Conservation (phyloP, 2,797 vertebrate genomes). For the Sebastes nivosus region DNA sequence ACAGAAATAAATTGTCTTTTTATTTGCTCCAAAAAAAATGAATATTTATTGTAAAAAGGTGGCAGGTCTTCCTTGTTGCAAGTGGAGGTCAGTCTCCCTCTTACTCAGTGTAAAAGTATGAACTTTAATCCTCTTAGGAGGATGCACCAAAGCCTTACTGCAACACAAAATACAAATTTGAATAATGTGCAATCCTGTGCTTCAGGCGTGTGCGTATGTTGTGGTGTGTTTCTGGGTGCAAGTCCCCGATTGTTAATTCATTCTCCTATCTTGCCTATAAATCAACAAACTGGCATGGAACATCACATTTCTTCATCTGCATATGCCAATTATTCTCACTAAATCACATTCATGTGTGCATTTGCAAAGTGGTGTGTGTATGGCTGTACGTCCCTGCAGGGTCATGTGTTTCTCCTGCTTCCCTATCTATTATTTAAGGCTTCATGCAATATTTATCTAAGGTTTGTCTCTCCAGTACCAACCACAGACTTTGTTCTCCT, state of each 20-base stretch:
- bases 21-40: background rate
- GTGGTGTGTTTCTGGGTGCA: background rate
- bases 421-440: conserved; percentile 59
- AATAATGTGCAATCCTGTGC: background rate
- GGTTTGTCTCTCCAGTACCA: conserved; percentile 56
- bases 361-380: background rate
- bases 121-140: conserved; percentile 39
- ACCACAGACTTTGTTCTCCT: conserved; percentile 32
- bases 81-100: conserved; percentile 14
- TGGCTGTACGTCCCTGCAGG: conserved; percentile 24
- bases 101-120: conserved; percentile 17
- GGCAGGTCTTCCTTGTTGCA: conserved; percentile 12
- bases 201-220: conserved; percentile 14
- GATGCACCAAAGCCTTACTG: conserved; percentile 24
- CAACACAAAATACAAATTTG: background rate
- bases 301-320: conserved; percentile 44
- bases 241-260: background rate
- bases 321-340: conserved; percentile 21
- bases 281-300: conserved; percentile 58
- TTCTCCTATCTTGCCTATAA: conserved; percentile 32
- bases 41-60: background rate
- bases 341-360: conserved; percentile 10
- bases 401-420: conserved; percentile 46
- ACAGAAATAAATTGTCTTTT: background rate
- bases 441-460: conserved; percentile 62